phyloP scores from a whole-genome alignment of 2,888 invertebrate species.

The Augochlorella aurata region DNA sequence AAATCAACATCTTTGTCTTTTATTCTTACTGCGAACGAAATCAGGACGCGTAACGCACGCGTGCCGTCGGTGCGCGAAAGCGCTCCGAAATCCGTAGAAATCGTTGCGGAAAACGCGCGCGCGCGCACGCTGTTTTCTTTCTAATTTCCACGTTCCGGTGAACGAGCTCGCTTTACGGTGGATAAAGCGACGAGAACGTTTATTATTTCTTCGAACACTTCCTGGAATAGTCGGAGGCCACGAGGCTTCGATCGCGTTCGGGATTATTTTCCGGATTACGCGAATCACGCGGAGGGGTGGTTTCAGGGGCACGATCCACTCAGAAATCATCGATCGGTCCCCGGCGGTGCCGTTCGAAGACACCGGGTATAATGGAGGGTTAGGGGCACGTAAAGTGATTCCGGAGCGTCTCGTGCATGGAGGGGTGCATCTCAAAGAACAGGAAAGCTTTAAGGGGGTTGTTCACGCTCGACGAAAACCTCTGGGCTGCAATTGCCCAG shows the following conservation, averaged over 20 bases:
- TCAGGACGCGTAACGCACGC: slow-evolving; percentile 32
- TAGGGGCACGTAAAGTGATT: slow-evolving; percentile 29
- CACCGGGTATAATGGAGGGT: slow-evolving; percentile 21
- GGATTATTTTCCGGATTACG: background rate
- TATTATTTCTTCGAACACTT: no score
- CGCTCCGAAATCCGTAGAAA: background rate
- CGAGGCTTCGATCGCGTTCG: background rate
- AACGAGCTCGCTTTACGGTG: background rate
- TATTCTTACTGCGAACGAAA: slow-evolving; percentile 44
- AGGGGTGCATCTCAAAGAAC: slow-evolving; percentile 59
- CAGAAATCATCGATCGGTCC: background rate
- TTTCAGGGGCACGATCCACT: background rate
- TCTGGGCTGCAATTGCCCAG: slow-evolving; percentile 56
- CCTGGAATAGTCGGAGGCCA: no score
- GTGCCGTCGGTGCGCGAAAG: background rate
- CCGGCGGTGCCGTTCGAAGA: background rate
- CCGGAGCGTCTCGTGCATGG: slow-evolving; percentile 22
- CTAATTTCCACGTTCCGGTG: slow-evolving; percentile 1
- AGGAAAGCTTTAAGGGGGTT: slow-evolving; percentile 51
- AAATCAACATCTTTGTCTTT: slow-evolving; percentile 51
- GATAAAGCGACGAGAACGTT: background rate
- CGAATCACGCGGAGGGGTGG: background rate
- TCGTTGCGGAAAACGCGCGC: background rate
- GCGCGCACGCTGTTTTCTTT: background rate
- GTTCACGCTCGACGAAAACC: slow-evolving; percentile 62